Conservation (phyloP, 1,140 invertebrate species). For the Calliopsis andreniformis region DNA sequence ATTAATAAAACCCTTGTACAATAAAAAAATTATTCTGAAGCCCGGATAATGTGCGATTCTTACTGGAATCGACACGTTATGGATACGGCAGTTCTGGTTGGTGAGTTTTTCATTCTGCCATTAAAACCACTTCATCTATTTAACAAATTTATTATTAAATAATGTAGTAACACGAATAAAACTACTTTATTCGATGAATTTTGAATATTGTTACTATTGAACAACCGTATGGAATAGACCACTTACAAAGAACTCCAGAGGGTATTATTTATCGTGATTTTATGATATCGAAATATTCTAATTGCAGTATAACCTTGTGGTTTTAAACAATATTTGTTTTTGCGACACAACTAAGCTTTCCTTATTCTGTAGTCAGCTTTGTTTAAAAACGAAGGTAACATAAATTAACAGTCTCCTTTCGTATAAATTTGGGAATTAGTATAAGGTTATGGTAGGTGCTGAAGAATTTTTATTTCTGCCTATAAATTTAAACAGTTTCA, state of each 20-base stretch:
- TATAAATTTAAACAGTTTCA: not conserved
- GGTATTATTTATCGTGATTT: constrained; percentile 15
- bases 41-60: constrained; percentile 51
- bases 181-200: not conserved
- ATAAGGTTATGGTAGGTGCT: constrained; percentile 51
- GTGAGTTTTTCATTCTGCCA: constrained; percentile 55
- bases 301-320: not conserved
- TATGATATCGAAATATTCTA: not conserved
- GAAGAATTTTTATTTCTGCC: constrained; percentile 1
- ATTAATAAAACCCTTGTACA: not conserved
- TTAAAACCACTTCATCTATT: constrained; percentile 24
- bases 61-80: constrained; percentile 42
- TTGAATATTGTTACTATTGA: not conserved
- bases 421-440: not conserved
- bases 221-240: too few relatives aligned
- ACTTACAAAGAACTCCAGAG: not conserved
- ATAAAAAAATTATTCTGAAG: not conserved
- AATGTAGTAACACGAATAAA: not conserved
- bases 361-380: not conserved
- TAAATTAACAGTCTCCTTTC: not conserved
- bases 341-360: not conserved
- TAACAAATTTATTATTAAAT: constrained; percentile 5
- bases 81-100: constrained; percentile 42
- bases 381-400: not conserved
- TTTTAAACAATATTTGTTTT: not conserved